These are phyloP conservation scores for Atrina japonica DNA, from an alignment of 2,888 invertebrate genomes.

Conservation along the genomic window DNA sequence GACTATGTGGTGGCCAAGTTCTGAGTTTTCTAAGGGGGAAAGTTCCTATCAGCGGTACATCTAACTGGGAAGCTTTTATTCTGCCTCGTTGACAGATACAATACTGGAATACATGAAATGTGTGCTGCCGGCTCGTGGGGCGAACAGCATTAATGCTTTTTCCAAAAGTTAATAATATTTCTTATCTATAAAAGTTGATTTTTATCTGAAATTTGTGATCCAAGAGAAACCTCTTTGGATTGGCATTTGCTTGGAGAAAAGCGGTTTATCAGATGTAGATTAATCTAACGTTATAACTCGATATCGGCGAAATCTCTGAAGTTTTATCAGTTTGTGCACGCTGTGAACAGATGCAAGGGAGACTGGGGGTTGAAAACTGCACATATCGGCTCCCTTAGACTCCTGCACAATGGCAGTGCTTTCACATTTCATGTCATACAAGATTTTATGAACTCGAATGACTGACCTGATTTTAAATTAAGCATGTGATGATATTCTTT, in stretches of 20 bases:
- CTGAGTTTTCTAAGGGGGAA: no score
- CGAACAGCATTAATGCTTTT: constrained; percentile 39
- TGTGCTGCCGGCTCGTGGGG: no score
- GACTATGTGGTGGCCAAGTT: no score
- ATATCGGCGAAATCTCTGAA: constrained; percentile 42
- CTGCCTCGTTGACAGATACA: constrained; percentile 12
- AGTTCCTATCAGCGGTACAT: background rate
- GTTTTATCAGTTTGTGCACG: constrained; percentile 39
- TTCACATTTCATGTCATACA: no score
- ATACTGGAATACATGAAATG: no score
- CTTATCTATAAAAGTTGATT: constrained; percentile 43
- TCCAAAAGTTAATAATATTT: constrained; percentile 45
- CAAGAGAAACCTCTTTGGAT: constrained; percentile 35
- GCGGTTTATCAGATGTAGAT: constrained; percentile 35
- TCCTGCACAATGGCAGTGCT: no score
- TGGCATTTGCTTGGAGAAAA: constrained; percentile 35
- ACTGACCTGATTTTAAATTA: no score
- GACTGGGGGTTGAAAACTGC: no score
- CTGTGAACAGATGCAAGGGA: constrained; percentile 44
- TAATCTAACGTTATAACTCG: constrained; percentile 39
- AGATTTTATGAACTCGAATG: no score
- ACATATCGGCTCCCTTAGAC: no score
- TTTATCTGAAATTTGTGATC: constrained; percentile 40
- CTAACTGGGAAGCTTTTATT: constrained; percentile 1
- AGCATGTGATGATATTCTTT: no score